Evolutionary conservation across 2,113 vertebrate species (phyloP), one percentile per base, ranked within the genome.

Genomic region (Todiramphus chloris): DNA sequence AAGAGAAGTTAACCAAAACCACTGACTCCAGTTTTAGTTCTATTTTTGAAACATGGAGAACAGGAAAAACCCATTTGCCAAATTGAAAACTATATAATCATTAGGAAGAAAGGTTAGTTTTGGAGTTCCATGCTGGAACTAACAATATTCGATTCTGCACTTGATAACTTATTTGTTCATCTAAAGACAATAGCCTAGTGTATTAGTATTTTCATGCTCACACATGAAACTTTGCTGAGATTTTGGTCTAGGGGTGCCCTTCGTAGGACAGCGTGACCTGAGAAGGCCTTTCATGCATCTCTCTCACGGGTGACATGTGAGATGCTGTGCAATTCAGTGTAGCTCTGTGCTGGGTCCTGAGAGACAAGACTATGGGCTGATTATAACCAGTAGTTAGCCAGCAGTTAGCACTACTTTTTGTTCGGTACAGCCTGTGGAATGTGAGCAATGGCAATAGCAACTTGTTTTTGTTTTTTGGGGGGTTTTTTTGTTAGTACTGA

Each of bases 221-320:
- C 12, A 8, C n/a, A 4, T 10, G 33, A 55, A 53, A 16, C 56
- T 62, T 70, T 12, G 10, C 30, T 67, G 60, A 44, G 46, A 4
- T 5, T 25, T 11, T 4, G 9, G 21, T n/a, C 3, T 83, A 1
- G 1, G 3, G 14, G 4, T n/a, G 21, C 37, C 51, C n/a, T 74
- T 28, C 19, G 12, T 10, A 53, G 51, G 39, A 50, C 43, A 39
- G 0, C 0, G 4, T 6, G 7, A 6, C 56, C 41, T 17, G 13
- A 43, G 44, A 27, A 58, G 10, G 44, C 24, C 30, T 33, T 19
- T 17, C 31, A 13, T 9, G 19, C 8, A 53, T 63, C 25, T 37
- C n/a, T 50, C 21, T 0, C 11, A 19, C 9, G 27, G 53, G 7
- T 31, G 31, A 16, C 1, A 0, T 6, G 10, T 27, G 41, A 35